These are phyloP conservation scores for Acrocephalus kingi DNA, from an alignment of 2,113 vertebrate species.

Conservation along the genomic window DNA sequence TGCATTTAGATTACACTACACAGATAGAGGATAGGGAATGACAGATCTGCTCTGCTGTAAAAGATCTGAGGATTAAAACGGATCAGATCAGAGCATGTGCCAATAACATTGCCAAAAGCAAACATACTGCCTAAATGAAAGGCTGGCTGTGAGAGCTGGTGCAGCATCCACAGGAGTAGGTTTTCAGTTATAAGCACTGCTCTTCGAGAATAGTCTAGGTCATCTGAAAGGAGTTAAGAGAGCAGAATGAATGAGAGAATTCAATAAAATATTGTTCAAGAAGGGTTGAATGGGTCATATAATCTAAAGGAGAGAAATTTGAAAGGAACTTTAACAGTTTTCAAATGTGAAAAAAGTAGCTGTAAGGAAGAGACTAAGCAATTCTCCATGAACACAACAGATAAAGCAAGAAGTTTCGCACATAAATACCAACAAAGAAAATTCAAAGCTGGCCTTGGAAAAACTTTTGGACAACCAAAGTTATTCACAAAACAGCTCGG, in stretches of 20 bases:
- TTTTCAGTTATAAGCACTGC: neutral
- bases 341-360: neutral
- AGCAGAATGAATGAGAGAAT: neutral
- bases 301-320: neutral
- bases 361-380: neutral
- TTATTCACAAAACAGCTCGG: neutral
- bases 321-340: neutral
- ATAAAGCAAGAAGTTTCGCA: neutral
- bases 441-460: neutral
- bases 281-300: neutral
- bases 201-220: neutral
- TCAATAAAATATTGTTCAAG: neutral
- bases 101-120: neutral
- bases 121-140: neutral
- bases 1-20: neutral
- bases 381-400: neutral
- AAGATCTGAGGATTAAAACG: neutral
- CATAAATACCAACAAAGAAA: neutral
- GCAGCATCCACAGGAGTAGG: neutral
- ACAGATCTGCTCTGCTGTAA: neutral
- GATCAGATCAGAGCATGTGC: neutral
- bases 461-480: neutral
- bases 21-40: neutral
- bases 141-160: neutral
- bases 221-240: neutral